These are phyloP conservation scores for Agrochola lychnidis DNA, from an alignment of 2,888 invertebrate species.

Conservation along the genomic window DNA sequence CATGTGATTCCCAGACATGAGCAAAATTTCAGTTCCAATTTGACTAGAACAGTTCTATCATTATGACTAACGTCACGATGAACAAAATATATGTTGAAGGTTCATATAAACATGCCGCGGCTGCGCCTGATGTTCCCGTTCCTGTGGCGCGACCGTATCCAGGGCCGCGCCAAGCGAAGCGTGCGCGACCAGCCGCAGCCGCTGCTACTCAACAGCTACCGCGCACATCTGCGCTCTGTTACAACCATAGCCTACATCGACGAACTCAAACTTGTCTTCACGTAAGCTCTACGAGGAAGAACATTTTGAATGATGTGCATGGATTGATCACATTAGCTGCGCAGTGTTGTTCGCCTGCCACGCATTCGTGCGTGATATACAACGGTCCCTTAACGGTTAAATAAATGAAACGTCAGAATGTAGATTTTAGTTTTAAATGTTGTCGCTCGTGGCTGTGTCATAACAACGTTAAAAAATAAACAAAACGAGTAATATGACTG, in stretches of 20 bases:
- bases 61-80: not conserved
- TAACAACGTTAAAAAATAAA: too few species aligned
- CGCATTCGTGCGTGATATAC: too few species aligned
- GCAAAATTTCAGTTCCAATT: not conserved
- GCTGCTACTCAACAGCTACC: conserved; percentile 92
- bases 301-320: not conserved
- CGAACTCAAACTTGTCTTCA: conserved; percentile 92
- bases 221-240: conserved; percentile 93
- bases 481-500: too few species aligned
- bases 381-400: too few species aligned
- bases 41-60: not conserved
- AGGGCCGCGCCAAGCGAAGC: conserved; percentile 93
- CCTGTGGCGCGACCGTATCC: conserved; percentile 92
- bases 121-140: conserved; percentile 93
- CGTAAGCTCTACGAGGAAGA: conserved; percentile 81
- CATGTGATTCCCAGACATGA: not conserved
- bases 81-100: conserved; percentile 66
- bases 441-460: too few species aligned
- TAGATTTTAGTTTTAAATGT: too few species aligned
- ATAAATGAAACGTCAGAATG: too few species aligned
- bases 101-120: conserved; percentile 91
- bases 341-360: conserved; percentile 9
- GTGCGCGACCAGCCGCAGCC: conserved; percentile 92
- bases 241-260: conserved; percentile 93
- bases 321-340: not conserved